These are phyloP conservation scores for Sphecodes monilicornis DNA, from an alignment of 2,888 invertebrate species.

Conservation along the genomic window DNA sequence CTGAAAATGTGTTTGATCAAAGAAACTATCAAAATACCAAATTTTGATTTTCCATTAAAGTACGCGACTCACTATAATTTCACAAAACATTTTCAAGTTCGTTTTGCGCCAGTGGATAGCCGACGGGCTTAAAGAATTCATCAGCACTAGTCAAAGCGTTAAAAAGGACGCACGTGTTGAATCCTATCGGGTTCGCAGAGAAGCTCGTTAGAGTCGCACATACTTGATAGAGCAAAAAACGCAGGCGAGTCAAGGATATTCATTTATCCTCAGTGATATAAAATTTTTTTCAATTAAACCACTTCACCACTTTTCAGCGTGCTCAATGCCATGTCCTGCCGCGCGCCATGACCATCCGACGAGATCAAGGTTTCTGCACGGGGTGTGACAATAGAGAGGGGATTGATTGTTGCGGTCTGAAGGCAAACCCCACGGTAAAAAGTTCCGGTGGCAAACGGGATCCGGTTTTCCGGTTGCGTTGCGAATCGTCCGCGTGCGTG, in stretches of 20 bases:
- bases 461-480: constrained; percentile 66
- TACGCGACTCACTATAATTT: not conserved
- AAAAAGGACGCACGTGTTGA: not conserved
- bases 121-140: not conserved
- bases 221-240: not conserved
- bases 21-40: no score
- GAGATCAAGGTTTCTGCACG: constrained; percentile 36
- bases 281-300: not conserved
- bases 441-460: constrained; percentile 37
- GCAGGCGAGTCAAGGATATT: not conserved
- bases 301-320: not conserved
- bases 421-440: constrained; percentile 64
- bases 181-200: not conserved
- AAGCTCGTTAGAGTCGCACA: not conserved
- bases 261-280: not conserved
- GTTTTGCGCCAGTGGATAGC: not conserved
- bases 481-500: constrained; percentile 36
- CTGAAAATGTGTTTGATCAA: no score
- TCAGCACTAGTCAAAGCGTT: not conserved
- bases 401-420: constrained; percentile 66
- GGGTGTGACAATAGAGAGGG: constrained; percentile 52
- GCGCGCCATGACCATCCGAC: constrained; percentile 33
- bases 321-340: not conserved
- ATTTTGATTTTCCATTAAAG: no score
- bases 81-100: not conserved